A percentile compares a stretch with the other conserved stretches of the same genome.
Evolutionary conservation across 2,797 vertebrate species (phyloP).

Genomic region (Pyrrhura leucotis): DNA sequence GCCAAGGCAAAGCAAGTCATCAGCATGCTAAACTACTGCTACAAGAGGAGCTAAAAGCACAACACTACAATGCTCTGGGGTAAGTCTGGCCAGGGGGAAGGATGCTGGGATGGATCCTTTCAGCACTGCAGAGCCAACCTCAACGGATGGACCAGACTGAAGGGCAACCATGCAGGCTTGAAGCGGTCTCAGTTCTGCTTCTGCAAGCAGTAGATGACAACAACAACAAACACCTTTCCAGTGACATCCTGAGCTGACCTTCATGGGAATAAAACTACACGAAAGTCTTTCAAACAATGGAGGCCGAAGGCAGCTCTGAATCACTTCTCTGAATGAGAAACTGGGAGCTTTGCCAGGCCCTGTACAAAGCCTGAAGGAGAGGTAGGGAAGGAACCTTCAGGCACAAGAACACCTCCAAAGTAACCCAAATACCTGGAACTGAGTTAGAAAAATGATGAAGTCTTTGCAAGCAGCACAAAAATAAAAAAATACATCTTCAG

Average conservation of each 20-base stretch:
- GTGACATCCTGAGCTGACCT: not conserved
- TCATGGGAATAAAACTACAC: not conserved
- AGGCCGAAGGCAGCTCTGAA: not conserved
- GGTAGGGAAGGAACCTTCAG: not conserved
- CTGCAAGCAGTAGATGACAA: not conserved
- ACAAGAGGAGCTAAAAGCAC: not conserved
- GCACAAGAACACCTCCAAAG: not conserved
- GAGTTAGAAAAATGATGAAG: not conserved
- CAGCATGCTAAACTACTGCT: not conserved
- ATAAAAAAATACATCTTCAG: not conserved
- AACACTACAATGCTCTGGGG: fast-evolving
- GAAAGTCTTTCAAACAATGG: not conserved
- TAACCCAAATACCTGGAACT: not conserved
- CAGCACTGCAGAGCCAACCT: not conserved
- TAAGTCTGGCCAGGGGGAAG: not conserved
- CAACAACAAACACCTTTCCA: not conserved
- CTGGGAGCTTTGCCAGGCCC: not conserved
- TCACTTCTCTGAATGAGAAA: not conserved
- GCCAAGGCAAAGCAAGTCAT: slow-evolving; percentile 7
- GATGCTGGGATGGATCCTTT: not conserved
- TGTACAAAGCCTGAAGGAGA: not conserved
- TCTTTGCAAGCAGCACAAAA: not conserved
- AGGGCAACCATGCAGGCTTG: not conserved
- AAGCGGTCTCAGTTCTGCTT: not conserved
- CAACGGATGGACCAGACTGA: not conserved